phyloP scores from a whole-genome alignment of 2,797 vertebrate genomes.

The Momotus momota region DNA sequence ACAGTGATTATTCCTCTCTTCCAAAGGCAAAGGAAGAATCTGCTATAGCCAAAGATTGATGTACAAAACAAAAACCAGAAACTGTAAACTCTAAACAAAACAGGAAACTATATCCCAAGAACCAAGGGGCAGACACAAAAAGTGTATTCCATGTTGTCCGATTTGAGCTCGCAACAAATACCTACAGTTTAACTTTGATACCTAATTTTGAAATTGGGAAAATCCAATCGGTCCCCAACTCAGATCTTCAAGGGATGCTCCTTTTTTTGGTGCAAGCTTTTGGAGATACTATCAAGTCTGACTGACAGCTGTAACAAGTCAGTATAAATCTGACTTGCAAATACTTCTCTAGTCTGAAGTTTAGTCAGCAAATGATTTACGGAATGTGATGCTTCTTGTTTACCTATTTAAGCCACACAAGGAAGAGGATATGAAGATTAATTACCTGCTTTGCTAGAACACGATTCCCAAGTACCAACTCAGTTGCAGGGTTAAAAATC shows the following conservation, averaged over 20 bases:
- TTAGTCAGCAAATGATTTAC: background rate
- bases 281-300: background rate
- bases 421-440: background rate
- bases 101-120: background rate
- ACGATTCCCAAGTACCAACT: background rate
- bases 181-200: background rate
- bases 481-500: background rate
- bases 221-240: background rate
- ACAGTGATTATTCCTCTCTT: background rate
- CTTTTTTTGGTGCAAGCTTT: background rate
- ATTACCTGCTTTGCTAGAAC: background rate
- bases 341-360: background rate
- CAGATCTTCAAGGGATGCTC: background rate
- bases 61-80: background rate
- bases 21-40: background rate
- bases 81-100: background rate
- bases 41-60: background rate
- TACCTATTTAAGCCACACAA: background rate
- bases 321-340: slow-evolving; percentile 34
- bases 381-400: background rate
- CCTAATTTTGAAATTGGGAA: background rate
- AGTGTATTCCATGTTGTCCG: background rate
- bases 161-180: background rate
- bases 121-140: background rate
- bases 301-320: background rate